Evolutionary conservation across 2,113 vertebrate genomes (phyloP).

Genomic region (Terrapene triunguis): DNA sequence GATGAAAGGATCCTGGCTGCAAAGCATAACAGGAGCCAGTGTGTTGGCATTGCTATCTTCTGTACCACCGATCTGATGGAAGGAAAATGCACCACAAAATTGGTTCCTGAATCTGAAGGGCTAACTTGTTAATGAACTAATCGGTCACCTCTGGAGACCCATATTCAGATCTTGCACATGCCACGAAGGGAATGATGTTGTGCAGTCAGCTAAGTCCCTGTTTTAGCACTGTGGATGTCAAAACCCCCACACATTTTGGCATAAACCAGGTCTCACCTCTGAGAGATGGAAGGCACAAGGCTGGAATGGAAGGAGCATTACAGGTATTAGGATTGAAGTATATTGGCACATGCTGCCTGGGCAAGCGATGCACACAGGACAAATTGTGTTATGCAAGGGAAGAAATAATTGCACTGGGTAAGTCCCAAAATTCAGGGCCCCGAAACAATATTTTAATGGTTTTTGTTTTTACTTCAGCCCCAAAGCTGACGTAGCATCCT

Average conservation of each 20-base stretch:
- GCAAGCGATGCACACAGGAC: neutral
- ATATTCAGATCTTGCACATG: neutral
- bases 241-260: neutral
- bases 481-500: neutral
- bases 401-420: neutral
- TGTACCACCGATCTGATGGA: neutral
- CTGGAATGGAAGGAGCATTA: neutral
- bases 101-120: neutral
- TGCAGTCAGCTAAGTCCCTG: neutral
- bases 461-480: neutral
- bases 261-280: neutral
- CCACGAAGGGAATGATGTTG: neutral
- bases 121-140: neutral
- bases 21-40: neutral
- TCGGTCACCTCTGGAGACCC: neutral
- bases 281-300: neutral
- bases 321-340: neutral
- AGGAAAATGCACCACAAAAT: neutral
- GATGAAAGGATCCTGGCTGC: neutral
- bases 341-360: neutral
- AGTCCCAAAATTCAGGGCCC: neutral
- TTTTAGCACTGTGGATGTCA: neutral
- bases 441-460: neutral
- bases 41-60: neutral
- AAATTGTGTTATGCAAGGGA: neutral